phyloP scores from a whole-genome alignment of 2,113 vertebrate species.

The Atherinomorus stipes region DNA sequence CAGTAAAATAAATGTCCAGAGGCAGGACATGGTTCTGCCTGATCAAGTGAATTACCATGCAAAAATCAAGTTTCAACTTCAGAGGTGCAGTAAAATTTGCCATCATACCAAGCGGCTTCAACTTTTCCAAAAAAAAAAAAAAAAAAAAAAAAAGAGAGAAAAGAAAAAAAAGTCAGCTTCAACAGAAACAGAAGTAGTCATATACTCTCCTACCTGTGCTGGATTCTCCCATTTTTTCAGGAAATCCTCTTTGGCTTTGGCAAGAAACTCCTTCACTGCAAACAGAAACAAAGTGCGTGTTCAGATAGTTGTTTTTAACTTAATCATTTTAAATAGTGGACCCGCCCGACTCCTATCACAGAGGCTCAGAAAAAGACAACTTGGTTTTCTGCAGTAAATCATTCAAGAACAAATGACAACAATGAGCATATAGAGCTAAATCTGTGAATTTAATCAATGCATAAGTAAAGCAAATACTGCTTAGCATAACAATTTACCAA shows the following conservation, averaged over 20 bases:
- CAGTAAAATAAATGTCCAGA: slow-evolving; percentile 29
- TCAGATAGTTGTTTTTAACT: not conserved
- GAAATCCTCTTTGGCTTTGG: slow-evolving; percentile 97
- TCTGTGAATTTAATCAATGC: not conserved
- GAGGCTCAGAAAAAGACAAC: not conserved
- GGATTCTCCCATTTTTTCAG: slow-evolving; percentile 96
- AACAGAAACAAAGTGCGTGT: slow-evolving; percentile 36
- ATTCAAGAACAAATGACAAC: not conserved
- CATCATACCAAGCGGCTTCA: not conserved
- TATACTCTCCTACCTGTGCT: slow-evolving; percentile 81
- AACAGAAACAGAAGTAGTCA: not conserved
- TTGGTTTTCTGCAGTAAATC: not conserved
- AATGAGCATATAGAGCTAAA: not conserved
- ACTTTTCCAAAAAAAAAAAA: too few relatives aligned
- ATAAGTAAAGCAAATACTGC: not conserved
- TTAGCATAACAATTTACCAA: too few relatives aligned
- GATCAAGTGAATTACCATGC: too few relatives aligned
- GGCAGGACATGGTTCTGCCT: not conserved
- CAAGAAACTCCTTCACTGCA: slow-evolving; percentile 94
- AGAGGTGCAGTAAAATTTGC: not conserved
- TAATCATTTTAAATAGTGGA: not conserved
- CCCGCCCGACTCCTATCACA: not conserved
- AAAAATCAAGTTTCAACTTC: too few relatives aligned
- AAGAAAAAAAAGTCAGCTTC: not conserved
- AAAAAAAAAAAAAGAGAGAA: not conserved